These are phyloP conservation scores for Eptatretus atami DNA, from an alignment of 2,797 vertebrate species.

Conservation along the genomic window DNA sequence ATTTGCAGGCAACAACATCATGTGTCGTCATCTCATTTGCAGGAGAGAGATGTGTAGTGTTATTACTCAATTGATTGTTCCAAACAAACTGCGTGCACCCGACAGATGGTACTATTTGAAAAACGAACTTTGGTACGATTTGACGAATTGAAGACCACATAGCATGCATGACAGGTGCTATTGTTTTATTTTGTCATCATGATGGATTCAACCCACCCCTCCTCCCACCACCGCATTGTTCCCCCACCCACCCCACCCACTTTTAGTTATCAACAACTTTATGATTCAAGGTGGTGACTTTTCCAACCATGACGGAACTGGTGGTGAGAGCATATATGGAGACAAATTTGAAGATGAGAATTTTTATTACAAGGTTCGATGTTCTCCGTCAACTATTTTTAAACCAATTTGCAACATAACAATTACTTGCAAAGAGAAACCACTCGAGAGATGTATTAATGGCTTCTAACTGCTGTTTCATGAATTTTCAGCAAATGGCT, in stretches of 20 bases:
- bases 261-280: constrained; percentile 71
- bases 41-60: too few relatives aligned
- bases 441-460: neutral
- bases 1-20: too few relatives aligned
- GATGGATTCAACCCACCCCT: neutral
- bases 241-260: constrained; percentile 7
- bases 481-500: neutral
- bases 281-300: constrained; percentile 95
- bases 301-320: constrained; percentile 79
- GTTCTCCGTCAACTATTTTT: neutral
- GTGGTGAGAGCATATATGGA: constrained; percentile 91
- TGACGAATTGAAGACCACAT: too few relatives aligned
- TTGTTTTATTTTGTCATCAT: constrained; percentile 6
- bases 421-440: neutral
- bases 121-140: too few relatives aligned
- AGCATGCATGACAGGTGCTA: neutral
- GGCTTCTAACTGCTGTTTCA: neutral
- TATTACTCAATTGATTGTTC: too few relatives aligned
- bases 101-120: too few relatives aligned
- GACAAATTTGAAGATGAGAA: constrained; percentile 97
- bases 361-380: constrained; percentile 57
- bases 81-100: too few relatives aligned
- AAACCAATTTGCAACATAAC: neutral
- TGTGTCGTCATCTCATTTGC: too few relatives aligned
- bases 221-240: neutral